Evolutionary conservation across 2,888 invertebrate genomes (phyloP).

Genomic region (Pardosa pseudoannulata): DNA sequence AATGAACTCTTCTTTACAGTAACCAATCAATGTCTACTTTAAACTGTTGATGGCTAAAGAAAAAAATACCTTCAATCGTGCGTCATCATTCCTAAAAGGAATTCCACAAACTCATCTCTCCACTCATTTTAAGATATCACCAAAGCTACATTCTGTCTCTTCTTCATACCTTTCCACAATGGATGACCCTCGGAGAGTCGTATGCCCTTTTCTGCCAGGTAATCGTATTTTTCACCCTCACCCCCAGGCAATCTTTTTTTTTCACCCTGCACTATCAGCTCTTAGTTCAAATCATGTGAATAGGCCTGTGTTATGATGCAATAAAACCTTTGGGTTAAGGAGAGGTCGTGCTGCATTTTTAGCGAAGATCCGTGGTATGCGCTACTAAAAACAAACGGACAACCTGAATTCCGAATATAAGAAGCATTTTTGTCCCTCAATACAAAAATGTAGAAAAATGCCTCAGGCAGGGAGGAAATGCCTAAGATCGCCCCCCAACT

Average conservation of each 20-base stretch:
- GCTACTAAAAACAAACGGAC: neutral
- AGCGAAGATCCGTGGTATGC: neutral
- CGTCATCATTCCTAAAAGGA: neutral
- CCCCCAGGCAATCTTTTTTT: neutral
- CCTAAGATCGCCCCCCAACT: too few relatives aligned
- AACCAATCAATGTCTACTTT: too few relatives aligned
- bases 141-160: neutral
- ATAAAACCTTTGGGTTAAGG: neutral
- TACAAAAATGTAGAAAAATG: too few relatives aligned
- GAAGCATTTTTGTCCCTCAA: too few relatives aligned
- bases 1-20: too few relatives aligned
- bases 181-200: neutral
- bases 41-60: neutral
- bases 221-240: neutral
- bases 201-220: neutral
- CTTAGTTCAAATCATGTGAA: neutral
- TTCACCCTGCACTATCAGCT: neutral
- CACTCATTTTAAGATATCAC: too few relatives aligned
- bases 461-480: too few relatives aligned
- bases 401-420: neutral
- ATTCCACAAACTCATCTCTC: neutral
- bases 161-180: neutral
- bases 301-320: neutral
- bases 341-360: too few relatives aligned
- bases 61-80: neutral